Evolutionary conservation across 2,113 vertebrate genomes (phyloP), one percentile per base, ranked within the genome.

Genomic region (Emydocephalus ijimae): DNA sequence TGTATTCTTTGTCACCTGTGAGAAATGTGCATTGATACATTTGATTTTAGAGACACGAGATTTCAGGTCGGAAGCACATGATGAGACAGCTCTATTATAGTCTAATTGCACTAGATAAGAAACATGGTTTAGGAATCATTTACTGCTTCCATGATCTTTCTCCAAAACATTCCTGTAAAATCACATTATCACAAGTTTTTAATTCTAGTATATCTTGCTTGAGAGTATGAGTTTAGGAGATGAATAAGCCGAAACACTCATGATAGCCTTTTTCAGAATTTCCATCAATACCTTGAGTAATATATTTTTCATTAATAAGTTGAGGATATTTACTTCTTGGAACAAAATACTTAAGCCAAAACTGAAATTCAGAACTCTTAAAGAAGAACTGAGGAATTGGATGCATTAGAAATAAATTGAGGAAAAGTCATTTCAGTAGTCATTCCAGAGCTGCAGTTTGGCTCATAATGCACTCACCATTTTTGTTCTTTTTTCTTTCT

Each of bases 261-360:
- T 91, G 95, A 94, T 93, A 93, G 90, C 94, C 93, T 95, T 95
- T 96, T 96, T 94, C 95, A 95, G 95, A 97, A 96, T 91, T 87
- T 94, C 96, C 95, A 96, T 94, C 92, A 93, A 93, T 95, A 93
- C 90, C 93, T 90, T 96, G 97, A 97, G 94, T 97, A 96, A 96
- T 96, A 91, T 96, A 95, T 96, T 97, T 96, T 96, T 96, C 95
- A 96, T 95, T 96, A 97, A 96, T 96, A 96, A 96, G 93, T 96
- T 97, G 95, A 92, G 90, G 94, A 96, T 97, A 95, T 97, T 97
- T 97, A 96, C 95, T 94, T 0, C 57, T 91, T 93, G 93, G 85
- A 0, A 48, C 94, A 92, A 93, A 93, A 93, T 95, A 94, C 92
- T 96, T 89, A 90, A 92, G 92, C 93, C 95, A 93, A 6, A 91